phyloP scores from a whole-genome alignment of 23 tunicate species.

The Ciona savignyi region DNA sequence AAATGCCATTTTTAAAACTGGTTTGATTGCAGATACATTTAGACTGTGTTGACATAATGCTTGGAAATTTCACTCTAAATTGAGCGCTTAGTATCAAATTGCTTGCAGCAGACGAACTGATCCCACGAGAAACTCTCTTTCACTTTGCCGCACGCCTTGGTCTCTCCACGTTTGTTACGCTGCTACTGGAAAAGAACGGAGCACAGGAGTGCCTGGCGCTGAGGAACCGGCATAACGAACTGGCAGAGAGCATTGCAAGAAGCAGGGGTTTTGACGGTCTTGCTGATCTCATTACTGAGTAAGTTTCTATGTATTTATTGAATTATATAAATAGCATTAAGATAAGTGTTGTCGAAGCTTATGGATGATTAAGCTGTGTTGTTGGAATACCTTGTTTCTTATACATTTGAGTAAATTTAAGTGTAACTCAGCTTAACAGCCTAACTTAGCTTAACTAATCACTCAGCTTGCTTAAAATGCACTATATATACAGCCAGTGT shows the following conservation, averaged over 20 bases:
- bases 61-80: no score
- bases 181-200: slow-evolving; percentile 83
- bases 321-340: background rate
- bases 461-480: no score
- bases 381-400: no score
- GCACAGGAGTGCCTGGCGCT: slow-evolving; percentile 65
- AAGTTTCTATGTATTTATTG: slow-evolving; percentile 7
- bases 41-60: no score
- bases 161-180: slow-evolving; percentile 66
- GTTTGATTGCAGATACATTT: no score
- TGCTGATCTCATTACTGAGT: slow-evolving; percentile 87
- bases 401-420: no score
- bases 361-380: no score
- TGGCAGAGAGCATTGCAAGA: slow-evolving; percentile 68
- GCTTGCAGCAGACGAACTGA: slow-evolving; percentile 11
- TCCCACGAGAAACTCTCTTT: slow-evolving; percentile 89
- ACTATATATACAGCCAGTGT: no score
- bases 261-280: slow-evolving; percentile 63
- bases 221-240: slow-evolving; percentile 60
- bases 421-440: no score
- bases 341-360: background rate
- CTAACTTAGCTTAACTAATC: no score
- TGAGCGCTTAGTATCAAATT: no score
- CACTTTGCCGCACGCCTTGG: slow-evolving; percentile 98
- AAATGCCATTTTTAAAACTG: no score